Evolutionary conservation across 2,797 vertebrate species (phyloP).

Genomic region (Hapalemur alaotrensis): DNA sequence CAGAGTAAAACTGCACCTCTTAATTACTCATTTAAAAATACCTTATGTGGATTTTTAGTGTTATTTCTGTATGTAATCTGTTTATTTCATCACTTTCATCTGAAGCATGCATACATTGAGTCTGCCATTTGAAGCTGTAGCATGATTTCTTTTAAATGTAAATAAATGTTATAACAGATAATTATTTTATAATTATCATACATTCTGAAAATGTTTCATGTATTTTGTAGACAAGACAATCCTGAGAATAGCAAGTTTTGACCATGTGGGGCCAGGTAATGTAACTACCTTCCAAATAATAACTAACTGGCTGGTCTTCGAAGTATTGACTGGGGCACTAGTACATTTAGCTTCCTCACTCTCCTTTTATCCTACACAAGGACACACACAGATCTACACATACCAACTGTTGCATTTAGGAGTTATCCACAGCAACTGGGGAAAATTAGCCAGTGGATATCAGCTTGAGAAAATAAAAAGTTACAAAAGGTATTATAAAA

Average conservation of each 20-base stretch:
- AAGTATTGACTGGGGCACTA: not conserved
- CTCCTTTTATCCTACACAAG: not conserved
- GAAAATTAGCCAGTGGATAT: not conserved
- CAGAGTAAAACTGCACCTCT: not conserved
- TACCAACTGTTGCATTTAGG: not conserved
- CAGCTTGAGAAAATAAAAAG: not conserved
- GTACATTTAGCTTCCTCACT: accelerated
- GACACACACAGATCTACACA: not conserved
- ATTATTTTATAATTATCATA: not conserved
- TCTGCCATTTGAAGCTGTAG: not conserved
- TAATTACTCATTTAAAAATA: not conserved
- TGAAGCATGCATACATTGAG: not conserved
- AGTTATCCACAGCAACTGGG: not conserved
- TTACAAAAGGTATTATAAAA: not conserved
- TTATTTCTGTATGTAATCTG: not conserved
- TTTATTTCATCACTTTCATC: not conserved
- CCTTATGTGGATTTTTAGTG: not conserved
- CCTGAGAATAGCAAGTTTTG: not conserved
- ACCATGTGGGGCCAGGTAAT: not conserved
- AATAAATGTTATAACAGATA: not conserved
- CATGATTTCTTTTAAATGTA: not conserved
- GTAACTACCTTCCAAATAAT: not conserved
- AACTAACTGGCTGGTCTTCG: not conserved
- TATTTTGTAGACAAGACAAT: not conserved
- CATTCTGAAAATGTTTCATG: not conserved